Base-by-base conservation (phyloP, 2,797 vertebrate genomes). In the Betta splendens region DNA sequence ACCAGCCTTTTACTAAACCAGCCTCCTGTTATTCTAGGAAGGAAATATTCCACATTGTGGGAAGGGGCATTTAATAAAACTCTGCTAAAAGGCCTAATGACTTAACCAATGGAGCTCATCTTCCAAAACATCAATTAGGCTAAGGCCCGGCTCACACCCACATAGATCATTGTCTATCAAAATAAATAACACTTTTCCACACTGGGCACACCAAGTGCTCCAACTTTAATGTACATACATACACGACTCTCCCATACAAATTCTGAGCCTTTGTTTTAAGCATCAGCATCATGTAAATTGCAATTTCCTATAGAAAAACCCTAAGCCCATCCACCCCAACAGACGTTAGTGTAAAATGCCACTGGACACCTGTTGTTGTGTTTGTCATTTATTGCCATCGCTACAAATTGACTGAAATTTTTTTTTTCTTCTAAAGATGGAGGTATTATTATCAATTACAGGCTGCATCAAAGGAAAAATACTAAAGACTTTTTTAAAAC, bases 1-100 rank as follows among this genome's bases (percentile, higher is more conserved):
- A 91, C 89, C 87, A 70, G 83, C 85, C 81, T 90, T 89, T 89
- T 80, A 83, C 85, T 87, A 84, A 80, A 79, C 79, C 74, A 72
- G 47, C 51, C 65, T 85, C 69, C 76, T 82, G 77, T 89, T 86
- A 85, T 87, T 87, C 76, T 64, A 66, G 48, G 46, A 67, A 28
- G 46, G 66, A 69, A 80, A 81, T 80, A 79, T 68, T 65, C 75
- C 43, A 69, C 77, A 35, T 64, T 72, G 58, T 39, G 55, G 69
- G 32, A 25, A 49, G 51, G 65, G 64, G 36, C 64, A 64, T 86
- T 82, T 84, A 85, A 81, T 86, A 83, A 83, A 83, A 76, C 37
- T 73, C 64, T 72, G 57, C 64, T 77, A 86, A 88, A 72, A 80
- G 73, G 70, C 46, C 72, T 84, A 82, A 85, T 86, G 86, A 87